Evolutionary conservation across 1,140 invertebrate species (phyloP), one percentile per base, ranked within the genome.

Genomic region (Drosophila insularis): DNA sequence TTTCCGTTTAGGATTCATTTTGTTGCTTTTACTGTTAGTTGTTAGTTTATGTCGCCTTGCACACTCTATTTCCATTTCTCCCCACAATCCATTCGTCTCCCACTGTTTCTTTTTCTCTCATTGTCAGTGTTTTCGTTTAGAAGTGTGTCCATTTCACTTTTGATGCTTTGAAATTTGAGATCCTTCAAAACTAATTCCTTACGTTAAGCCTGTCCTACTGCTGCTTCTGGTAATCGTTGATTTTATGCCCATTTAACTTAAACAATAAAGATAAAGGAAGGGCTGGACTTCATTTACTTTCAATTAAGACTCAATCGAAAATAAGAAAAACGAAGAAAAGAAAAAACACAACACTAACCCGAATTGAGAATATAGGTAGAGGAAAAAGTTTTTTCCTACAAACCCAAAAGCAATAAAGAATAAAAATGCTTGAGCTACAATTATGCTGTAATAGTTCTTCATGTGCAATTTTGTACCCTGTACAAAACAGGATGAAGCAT

Each of bases 1-100:
- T 87, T 87, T 87, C 84, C 82, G 82, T 89, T 87, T 89, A 89
- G 82, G 80, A 87, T 87, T 87, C 84, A 86, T 87, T 86, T 81
- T 86, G 82, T 74, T 81, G 68, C 62, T 39, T 46, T 19, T 58
- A 62, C 53, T 39, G 74, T 81, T 85, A 78, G 81, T 81, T 85
- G 78, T 85, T 86, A 68, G 54, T 39, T 63, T 77, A 77, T 10
- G 61, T 55, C 11, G 37, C n/a, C 14, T 53, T 10, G 32, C 27
- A 31, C 17, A 13, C 13, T 63, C 65, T 73, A 72, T 27, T 71
- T 14, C 21, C 32, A 35, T 35, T 11, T 35, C 32, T 35, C 17
- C 27, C 40, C 55, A 27, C 7, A 11, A 37, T 1, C 7, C 43
- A 11, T 13, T 4, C 35, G 40, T 1, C 65, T 63, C 55, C 59